These are phyloP conservation scores for Agrochola lychnidis DNA, from an alignment of 2,888 invertebrate genomes.

Conservation along the genomic window DNA sequence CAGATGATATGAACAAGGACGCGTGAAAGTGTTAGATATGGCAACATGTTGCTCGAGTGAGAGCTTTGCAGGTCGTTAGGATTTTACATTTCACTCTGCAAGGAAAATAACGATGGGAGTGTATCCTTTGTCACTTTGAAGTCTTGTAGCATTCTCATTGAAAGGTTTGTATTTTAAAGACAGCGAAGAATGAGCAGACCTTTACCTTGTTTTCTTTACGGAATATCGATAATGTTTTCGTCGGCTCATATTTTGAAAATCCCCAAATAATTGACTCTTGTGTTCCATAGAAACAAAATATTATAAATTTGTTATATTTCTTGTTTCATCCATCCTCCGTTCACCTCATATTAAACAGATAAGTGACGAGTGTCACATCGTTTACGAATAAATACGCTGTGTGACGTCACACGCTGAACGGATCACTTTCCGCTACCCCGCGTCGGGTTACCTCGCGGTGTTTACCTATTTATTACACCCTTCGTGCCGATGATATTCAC, in stretches of 20 bases:
- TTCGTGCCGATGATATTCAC: not conserved
- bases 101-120: not conserved
- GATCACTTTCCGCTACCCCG: conserved; percentile 45
- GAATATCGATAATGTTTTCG: not conserved
- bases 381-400: conserved; percentile 5
- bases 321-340: not conserved
- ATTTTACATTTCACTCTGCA: not conserved
- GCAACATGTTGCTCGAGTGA: not conserved
- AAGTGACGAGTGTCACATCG: conserved; percentile 33
- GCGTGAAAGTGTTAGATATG: conserved; percentile 17
- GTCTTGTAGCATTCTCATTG: not conserved
- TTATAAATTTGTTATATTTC: not conserved
- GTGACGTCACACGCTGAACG: conserved; percentile 24
- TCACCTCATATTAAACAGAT: not conserved
- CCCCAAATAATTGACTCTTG: not conserved
- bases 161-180: not conserved
- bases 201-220: not conserved
- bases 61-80: not conserved
- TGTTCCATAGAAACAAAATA: not conserved
- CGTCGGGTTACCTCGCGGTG: conserved; percentile 54
- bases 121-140: too few species aligned
- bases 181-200: not conserved
- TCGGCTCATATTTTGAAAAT: not conserved
- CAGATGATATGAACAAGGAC: conserved; percentile 10
- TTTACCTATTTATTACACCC: conserved; percentile 17